phyloP scores from a whole-genome alignment of 2,797 vertebrate species.

The Knipowitschia caucasica region DNA sequence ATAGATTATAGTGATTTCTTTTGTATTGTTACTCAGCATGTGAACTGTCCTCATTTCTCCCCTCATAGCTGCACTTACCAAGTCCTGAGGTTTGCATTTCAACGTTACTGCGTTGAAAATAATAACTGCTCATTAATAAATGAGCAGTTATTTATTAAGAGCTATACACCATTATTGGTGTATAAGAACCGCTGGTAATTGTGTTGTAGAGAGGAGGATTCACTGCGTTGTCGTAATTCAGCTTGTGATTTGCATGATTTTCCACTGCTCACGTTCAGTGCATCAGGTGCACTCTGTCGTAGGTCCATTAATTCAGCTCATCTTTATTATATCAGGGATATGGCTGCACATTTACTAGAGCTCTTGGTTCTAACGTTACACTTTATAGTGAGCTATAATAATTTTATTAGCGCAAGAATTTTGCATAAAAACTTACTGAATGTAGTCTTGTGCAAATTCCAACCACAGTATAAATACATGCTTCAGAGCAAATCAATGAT shows the following conservation, averaged over 20 bases:
- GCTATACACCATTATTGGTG: slow-evolving; percentile 51
- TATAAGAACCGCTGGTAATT: slow-evolving; percentile 45
- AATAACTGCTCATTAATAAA: too few species aligned
- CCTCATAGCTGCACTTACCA: slow-evolving; percentile 50
- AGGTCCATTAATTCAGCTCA: slow-evolving; percentile 58
- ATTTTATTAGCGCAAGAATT: slow-evolving; percentile 58
- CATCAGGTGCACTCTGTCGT: slow-evolving; percentile 54
- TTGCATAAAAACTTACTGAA: slow-evolving; percentile 45
- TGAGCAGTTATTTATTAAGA: slow-evolving; percentile 46
- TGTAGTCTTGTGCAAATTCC: slow-evolving; percentile 31
- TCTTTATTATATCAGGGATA: slow-evolving; percentile 54
- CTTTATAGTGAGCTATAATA: slow-evolving; percentile 47
- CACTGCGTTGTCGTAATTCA: slow-evolving; percentile 36
- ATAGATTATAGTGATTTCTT: too few species aligned
- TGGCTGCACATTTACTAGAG: slow-evolving; percentile 37
- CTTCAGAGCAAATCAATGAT: slow-evolving; percentile 33
- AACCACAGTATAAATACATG: slow-evolving; percentile 27
- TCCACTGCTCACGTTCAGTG: slow-evolving; percentile 35
- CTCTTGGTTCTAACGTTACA: slow-evolving; percentile 49
- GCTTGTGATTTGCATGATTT: slow-evolving; percentile 52
- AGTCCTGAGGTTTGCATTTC: slow-evolving; percentile 39
- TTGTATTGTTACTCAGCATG: background rate
- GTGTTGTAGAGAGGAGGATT: slow-evolving; percentile 47
- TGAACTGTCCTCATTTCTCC: slow-evolving; percentile 16
- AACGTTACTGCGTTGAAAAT: slow-evolving; percentile 38